These are phyloP conservation scores for Cyclopterus lumpus DNA, from an alignment of 2,797 vertebrate genomes.

Conservation along the genomic window DNA sequence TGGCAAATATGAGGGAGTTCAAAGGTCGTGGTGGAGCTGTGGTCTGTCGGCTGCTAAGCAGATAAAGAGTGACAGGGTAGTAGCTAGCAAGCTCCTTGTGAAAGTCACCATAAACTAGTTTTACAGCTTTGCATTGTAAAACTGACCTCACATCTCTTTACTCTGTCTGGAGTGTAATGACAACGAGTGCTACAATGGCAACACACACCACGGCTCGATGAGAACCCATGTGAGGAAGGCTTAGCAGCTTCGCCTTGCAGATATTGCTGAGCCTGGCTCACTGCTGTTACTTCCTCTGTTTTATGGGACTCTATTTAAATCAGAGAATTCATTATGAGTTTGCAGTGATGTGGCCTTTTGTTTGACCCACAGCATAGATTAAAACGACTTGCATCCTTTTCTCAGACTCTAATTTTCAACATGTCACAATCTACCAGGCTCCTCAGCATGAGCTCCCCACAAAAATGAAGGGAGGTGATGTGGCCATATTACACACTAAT, in stretches of 20 bases:
- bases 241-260: slow-evolving; percentile 25
- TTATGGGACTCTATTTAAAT: slow-evolving; percentile 53
- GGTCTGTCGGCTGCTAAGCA: slow-evolving; percentile 64
- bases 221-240: slow-evolving; percentile 33
- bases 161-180: slow-evolving; percentile 49
- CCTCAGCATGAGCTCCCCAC: slow-evolving; percentile 15
- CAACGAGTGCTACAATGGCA: slow-evolving; percentile 28
- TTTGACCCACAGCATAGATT: slow-evolving; percentile 52
- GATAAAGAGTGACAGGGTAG: slow-evolving; percentile 74
- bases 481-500: not conserved
- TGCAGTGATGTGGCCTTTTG: slow-evolving; percentile 42
- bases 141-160: slow-evolving; percentile 57
- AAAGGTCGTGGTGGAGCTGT: slow-evolving; percentile 63
- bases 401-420: slow-evolving; percentile 18
- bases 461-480: not conserved
- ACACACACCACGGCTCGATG: slow-evolving; percentile 28
- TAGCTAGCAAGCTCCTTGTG: slow-evolving; percentile 58
- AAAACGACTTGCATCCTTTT: slow-evolving; percentile 17
- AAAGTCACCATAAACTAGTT: slow-evolving; percentile 75
- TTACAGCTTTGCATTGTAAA: slow-evolving; percentile 74
- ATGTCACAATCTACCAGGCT: slow-evolving; percentile 22
- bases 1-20: slow-evolving; percentile 62
- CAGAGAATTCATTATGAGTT: slow-evolving; percentile 33
- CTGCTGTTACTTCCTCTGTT: slow-evolving; percentile 60
- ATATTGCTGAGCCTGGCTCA: slow-evolving; percentile 30